Evolutionary conservation across 2,797 vertebrate genomes (phyloP).

Genomic region (Chaenodraco wilsoni): DNA sequence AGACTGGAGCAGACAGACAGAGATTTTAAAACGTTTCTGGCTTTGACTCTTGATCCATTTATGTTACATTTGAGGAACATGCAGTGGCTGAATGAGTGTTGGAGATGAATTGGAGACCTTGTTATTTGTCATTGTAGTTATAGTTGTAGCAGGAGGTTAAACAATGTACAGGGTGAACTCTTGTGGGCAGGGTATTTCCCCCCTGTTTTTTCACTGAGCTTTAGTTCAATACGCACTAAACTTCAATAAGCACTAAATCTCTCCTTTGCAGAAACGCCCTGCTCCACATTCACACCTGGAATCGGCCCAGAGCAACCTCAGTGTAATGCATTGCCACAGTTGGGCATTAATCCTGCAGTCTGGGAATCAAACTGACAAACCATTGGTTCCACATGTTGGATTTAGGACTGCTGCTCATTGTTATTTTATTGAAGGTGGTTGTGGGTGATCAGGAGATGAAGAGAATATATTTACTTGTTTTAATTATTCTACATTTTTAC

Average conservation of each 20-base stretch:
- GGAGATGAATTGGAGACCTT: background rate
- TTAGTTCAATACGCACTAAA: constrained; percentile 12
- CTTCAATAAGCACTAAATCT: constrained; percentile 11
- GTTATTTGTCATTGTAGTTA: constrained; percentile 29
- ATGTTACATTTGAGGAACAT: constrained; percentile 22
- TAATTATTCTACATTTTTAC: background rate
- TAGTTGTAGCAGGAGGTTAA: constrained; percentile 22
- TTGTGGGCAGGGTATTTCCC: background rate
- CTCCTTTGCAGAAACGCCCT: constrained; percentile 12
- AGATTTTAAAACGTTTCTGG: constrained; percentile 22
- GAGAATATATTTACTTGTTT: background rate
- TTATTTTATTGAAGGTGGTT: background rate
- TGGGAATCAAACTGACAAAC: constrained; percentile 1
- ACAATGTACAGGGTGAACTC: constrained; percentile 12
- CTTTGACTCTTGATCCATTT: constrained; percentile 34
- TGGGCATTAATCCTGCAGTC: background rate
- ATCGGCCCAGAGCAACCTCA: constrained; percentile 14
- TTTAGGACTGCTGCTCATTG: constrained; percentile 1
- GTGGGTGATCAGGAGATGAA: background rate
- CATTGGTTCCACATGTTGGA: background rate
- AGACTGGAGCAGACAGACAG: constrained; percentile 25
- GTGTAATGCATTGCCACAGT: constrained; percentile 1
- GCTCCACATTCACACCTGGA: constrained; percentile 34
- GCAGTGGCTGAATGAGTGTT: background rate
- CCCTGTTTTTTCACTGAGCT: background rate